Evolutionary conservation across 2,797 vertebrate species (phyloP).

Genomic region (Melanotaenia maccullochi): DNA sequence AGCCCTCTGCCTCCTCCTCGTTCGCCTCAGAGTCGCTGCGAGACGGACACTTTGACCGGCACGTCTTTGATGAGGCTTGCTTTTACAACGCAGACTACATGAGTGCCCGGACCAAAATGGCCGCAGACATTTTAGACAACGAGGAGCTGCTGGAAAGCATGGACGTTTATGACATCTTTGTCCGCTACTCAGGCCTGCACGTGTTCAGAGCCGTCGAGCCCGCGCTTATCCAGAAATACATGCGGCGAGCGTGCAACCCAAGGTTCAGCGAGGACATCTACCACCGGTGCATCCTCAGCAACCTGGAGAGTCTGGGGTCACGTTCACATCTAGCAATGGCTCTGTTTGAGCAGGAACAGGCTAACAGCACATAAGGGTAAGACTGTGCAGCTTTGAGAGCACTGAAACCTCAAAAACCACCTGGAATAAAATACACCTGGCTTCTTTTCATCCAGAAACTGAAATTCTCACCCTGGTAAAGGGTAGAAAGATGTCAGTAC

Average conservation of each 20-base stretch:
- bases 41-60: conserved; percentile 93
- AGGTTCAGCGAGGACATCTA: conserved; percentile 95
- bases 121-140: conserved; percentile 88
- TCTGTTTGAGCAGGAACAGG: conserved; percentile 96
- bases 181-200: conserved; percentile 94
- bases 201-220: conserved; percentile 96
- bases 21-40: conserved; percentile 83
- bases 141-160: conserved; percentile 94
- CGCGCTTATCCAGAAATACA: conserved; percentile 92
- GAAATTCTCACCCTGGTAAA: background rate
- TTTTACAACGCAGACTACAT: conserved; percentile 98
- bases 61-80: conserved; percentile 94
- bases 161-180: conserved; percentile 95
- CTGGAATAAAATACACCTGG: background rate
- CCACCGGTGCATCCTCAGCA: conserved; percentile 95
- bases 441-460: background rate
- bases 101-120: conserved; percentile 92
- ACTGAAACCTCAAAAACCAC: background rate
- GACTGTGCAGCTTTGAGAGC: background rate
- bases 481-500: background rate
- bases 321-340: conserved; percentile 93
- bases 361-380: conserved; percentile 90
- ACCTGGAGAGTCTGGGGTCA: conserved; percentile 92
- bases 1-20: conserved; percentile 85
- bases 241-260: conserved; percentile 88